Evolutionary conservation across 1,140 invertebrate genomes (phyloP), one percentile per base, ranked within the genome.

Genomic region (Bombus haemorrhoidalis): DNA sequence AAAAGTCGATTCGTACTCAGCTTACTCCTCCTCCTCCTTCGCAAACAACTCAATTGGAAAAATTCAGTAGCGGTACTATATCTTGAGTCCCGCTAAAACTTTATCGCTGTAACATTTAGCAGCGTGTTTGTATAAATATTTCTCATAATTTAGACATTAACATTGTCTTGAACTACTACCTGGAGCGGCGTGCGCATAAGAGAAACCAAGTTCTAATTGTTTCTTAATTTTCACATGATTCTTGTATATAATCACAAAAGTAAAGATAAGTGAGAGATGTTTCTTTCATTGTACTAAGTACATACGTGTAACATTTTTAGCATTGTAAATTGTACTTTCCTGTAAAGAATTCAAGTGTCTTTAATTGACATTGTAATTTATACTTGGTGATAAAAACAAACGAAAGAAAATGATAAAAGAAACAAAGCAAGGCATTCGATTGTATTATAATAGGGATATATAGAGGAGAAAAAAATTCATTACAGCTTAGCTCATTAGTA

Each of bases 381-480:
- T 92, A 89, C 68, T 91, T 77, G 85, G 81, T 86, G 73, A 83
- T 86, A 62, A 53, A 69, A 43, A 43, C 13, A 34, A 66, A 66
- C 25, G 34, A 66, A 64, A 64, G 34, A 71, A 80, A 13, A 75
- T 39, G 62, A 82, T 41, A 64, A 37, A 68, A 37, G 81, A 37
- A 53, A 34, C 39, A 86, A 92, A 78, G 91, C 86, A 92, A 47
- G 15, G 47, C 43, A 47, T 89, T 87, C 87, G 87, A 91, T 87
- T 93, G 93, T 93, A 93, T 90, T 91, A 93, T 93, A 92, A 82
- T 93, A 93, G 87, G 87, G 39, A 71, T 74, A 77, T 62, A 89
- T 86, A 86, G 28, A 89, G 37, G 57, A 86, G 62, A 83, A 83
- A 82, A 43, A 28, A 37, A 32, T 47, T 68, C 77, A 62, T 84